These are phyloP conservation scores for Aphidius gifuensis DNA, from an alignment of 1,140 invertebrate species.

Conservation along the genomic window DNA sequence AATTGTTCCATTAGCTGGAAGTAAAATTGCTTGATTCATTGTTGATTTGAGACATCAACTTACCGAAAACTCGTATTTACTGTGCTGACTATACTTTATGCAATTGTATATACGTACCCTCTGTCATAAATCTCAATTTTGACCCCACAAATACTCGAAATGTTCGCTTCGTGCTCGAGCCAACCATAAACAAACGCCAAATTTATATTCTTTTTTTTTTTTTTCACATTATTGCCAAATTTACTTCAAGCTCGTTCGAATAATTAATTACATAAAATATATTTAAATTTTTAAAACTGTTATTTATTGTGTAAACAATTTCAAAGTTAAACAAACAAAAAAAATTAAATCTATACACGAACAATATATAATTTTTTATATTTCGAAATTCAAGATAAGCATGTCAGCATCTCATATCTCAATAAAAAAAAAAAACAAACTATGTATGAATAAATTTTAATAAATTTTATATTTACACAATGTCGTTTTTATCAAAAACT, in stretches of 20 bases:
- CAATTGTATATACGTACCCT: conserved; percentile 3
- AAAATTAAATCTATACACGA: too few species aligned
- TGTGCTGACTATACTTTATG: too few species aligned
- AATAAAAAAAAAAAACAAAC: too few species aligned
- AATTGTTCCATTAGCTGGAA: conserved; percentile 19
- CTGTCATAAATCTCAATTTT: conserved; percentile 21
- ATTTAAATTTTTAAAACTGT: too few species aligned
- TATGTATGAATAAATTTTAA: too few species aligned
- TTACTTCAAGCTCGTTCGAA: neutral
- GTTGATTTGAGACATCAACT: conserved; percentile 13
- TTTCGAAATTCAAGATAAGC: too few species aligned
- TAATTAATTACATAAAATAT: neutral
- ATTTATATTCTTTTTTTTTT: neutral
- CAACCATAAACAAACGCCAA: neutral
- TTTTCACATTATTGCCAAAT: neutral
- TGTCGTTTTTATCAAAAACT: too few species aligned
- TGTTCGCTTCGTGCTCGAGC: neutral
- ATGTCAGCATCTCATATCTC: too few species aligned
- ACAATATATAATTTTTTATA: too few species aligned
- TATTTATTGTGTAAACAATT: too few species aligned
- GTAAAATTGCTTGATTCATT: conserved; percentile 14
- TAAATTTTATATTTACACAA: too few species aligned
- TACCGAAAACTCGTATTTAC: neutral
- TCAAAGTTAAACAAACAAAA: too few species aligned
- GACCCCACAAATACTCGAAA: conserved; percentile 1